Conservation (phyloP, 2,113 vertebrate genomes). For the Rissa tridactyla region DNA sequence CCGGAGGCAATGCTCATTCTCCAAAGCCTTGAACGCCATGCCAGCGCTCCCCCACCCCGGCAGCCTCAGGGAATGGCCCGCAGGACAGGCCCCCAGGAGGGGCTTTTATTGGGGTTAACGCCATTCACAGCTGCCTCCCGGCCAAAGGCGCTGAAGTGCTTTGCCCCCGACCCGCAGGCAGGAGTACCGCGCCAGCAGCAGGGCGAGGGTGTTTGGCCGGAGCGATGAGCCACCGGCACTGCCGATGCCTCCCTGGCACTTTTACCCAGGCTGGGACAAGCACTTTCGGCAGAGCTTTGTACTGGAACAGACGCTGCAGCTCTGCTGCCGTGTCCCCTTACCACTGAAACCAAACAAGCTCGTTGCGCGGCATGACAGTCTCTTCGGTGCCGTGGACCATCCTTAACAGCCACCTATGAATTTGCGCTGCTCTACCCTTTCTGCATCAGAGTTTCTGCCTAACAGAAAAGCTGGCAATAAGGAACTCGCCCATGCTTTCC, state of each 20-base stretch:
- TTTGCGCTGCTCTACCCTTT: background rate
- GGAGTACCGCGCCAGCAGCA: background rate
- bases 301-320: background rate
- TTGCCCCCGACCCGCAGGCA: background rate
- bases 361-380: too few relatives aligned
- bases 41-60: fast-evolving
- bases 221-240: background rate
- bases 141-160: background rate
- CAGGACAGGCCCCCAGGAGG: too few relatives aligned
- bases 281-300: background rate
- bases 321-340: background rate
- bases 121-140: background rate
- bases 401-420: background rate
- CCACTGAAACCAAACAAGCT: background rate
- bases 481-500: background rate
- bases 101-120: too few relatives aligned
- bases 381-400: background rate
- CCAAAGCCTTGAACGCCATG: fast-evolving
- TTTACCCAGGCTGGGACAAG: background rate
- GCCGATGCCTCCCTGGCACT: background rate
- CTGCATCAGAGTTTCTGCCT: background rate
- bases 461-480: background rate
- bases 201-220: background rate
- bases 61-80: background rate
- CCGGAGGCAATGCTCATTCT: background rate